Evolutionary conservation across 2,888 invertebrate genomes (phyloP), one percentile per base, ranked within the genome.

Genomic region (Sicus ferrugineus): DNA sequence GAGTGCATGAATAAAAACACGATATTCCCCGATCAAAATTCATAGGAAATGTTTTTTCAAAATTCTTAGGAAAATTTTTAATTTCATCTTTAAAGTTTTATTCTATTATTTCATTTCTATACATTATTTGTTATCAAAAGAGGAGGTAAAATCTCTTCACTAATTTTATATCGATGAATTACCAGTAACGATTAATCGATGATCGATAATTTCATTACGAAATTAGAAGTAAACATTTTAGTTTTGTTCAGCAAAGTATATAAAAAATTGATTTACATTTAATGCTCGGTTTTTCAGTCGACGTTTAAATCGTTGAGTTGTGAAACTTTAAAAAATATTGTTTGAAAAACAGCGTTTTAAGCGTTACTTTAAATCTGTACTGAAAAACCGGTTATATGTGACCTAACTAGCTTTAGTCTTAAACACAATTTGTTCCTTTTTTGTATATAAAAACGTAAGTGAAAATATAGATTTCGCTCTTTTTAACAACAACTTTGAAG

Each of bases 201-300:
- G 3, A 52, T 31, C 46, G 21, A n/a, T 62, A 26, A 46, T 48
- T 62, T 61, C 21, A 42, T 23, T 26, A 38, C 23, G 21, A 46
- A 23, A 46, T 4, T 63, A 71, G 72, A 54, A 72, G 70, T 50
- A 6, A 68, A 34, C 19, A 65, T 63, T 72, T 73, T 71, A 72
- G 14, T 68, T 65, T 63, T 54, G 38, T 69, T 72, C 56, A 58
- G 46, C 59, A 58, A 71, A 46, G 26, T 46, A 58, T 65, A 73
- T 71, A 72, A 75, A 73, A 77, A 77, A 78, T 76, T 73, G 83
- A 82, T 82, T 82, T 82, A 82, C 81, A 82, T 82, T 81, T 81
- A 81, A n/a, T n/a, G n/a, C n/a, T n/a, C n/a, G n/a, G n/a, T n/a
- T n/a, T n/a, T n/a, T n/a, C n/a, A n/a, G n/a, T n/a, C n/a, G n/a